phyloP scores from a whole-genome alignment of 2,797 vertebrate species.

The Mastacembelus armatus region DNA sequence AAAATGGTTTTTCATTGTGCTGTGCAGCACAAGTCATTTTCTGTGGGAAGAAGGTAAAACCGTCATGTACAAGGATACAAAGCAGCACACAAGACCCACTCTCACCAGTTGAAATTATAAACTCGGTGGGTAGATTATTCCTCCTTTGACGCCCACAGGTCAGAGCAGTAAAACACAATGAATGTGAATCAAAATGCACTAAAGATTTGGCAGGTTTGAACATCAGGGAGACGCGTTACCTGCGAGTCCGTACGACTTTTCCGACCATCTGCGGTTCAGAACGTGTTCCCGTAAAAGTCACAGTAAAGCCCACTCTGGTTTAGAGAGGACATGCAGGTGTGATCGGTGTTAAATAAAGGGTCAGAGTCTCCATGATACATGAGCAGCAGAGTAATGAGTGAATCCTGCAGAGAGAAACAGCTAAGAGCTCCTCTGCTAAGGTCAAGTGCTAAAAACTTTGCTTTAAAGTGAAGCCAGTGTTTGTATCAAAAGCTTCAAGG shows the following conservation, averaged over 20 bases:
- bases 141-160: not conserved
- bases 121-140: not conserved
- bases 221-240: no score
- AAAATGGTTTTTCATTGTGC: not conserved
- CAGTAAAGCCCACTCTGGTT: not conserved
- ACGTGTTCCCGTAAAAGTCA: not conserved
- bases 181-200: not conserved
- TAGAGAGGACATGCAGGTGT: no score
- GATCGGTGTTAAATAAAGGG: conserved; percentile 12
- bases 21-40: not conserved
- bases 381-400: conserved; percentile 21
- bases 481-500: not conserved
- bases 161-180: not conserved
- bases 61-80: no score
- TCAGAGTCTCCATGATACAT: conserved; percentile 10
- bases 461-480: not conserved
- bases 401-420: not conserved
- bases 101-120: not conserved
- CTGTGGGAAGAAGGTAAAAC: not conserved
- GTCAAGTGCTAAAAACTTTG: not conserved
- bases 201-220: not conserved
- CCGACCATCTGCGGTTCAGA: no score
- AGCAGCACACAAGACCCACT: no score
- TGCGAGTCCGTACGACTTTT: no score
- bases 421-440: conserved; percentile 1